These are phyloP conservation scores for Synergus japonicus DNA, from an alignment of 2,888 invertebrate genomes.

Conservation along the genomic window DNA sequence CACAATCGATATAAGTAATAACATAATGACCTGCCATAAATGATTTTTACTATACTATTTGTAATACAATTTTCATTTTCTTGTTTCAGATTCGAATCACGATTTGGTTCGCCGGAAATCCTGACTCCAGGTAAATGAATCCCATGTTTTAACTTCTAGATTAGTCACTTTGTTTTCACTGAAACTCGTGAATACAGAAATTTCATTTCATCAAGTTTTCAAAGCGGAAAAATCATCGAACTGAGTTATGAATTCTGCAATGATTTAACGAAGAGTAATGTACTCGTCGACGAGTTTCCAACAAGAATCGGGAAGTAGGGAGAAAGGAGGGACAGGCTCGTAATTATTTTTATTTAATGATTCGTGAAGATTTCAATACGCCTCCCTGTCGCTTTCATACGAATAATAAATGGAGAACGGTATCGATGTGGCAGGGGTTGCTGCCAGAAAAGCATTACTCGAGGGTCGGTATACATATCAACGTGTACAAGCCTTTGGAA, in stretches of 20 bases:
- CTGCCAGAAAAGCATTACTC: conserved; percentile 12
- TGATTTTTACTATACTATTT: background rate
- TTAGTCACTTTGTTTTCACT: background rate
- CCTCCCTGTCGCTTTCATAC: conserved; percentile 53
- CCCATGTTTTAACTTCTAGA: background rate
- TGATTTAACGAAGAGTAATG: background rate
- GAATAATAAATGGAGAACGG: conserved; percentile 68
- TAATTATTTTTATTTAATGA: conserved; percentile 64
- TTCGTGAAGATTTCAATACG: conserved; percentile 64
- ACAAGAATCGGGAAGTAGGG: background rate
- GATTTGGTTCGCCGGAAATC: background rate
- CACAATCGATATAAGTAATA: conserved; percentile 4
- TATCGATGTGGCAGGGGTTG: conserved; percentile 44
- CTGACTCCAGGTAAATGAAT: conserved; percentile 4
- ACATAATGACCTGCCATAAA: background rate
- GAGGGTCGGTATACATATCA: conserved; percentile 54
- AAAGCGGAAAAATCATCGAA: background rate
- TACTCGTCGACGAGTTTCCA: background rate
- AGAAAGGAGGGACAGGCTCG: background rate
- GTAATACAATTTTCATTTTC: conserved; percentile 19
- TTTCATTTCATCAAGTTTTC: background rate
- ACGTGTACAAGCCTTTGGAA: conserved; percentile 58
- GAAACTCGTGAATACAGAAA: background rate
- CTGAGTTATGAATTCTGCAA: background rate
- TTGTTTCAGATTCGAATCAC: conserved; percentile 27